Evolutionary conservation across 2,797 vertebrate species (phyloP).

Genomic region (Melanotaenia nigrans): DNA sequence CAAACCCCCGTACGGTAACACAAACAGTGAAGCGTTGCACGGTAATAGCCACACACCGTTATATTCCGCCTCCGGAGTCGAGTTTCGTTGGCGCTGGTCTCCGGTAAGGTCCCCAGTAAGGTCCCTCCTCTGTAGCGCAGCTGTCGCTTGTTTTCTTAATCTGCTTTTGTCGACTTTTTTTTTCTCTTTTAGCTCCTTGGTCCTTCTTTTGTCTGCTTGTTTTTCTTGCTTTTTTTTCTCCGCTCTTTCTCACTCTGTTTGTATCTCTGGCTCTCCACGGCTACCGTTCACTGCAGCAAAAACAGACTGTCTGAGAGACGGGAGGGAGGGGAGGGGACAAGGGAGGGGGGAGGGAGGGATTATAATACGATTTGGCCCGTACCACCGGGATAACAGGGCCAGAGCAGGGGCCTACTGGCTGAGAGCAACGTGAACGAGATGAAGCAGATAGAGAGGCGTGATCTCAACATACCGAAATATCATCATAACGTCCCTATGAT

Average conservation of each 20-base stretch:
- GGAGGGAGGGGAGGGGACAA: constrained; percentile 65
- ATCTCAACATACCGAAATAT: constrained; percentile 43
- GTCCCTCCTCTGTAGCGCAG: constrained; percentile 64
- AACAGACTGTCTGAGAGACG: constrained; percentile 83
- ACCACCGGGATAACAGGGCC: constrained; percentile 82
- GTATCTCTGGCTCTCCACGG: constrained; percentile 67
- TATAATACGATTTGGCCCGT: constrained; percentile 87
- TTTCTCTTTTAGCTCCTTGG: constrained; percentile 15
- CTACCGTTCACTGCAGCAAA: constrained; percentile 88
- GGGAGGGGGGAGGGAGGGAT: constrained; percentile 64
- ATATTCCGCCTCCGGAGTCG: constrained; percentile 72
- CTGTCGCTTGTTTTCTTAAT: constrained; percentile 55
- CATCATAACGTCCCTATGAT: constrained; percentile 33
- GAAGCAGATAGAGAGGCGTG: constrained; percentile 70
- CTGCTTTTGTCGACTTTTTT: constrained; percentile 66
- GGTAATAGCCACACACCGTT: constrained; percentile 66
- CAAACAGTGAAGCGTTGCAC: constrained; percentile 50
- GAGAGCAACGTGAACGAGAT: constrained; percentile 65
- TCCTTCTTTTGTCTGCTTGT: constrained; percentile 67
- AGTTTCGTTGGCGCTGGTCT: constrained; percentile 57
- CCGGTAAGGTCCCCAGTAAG: constrained; percentile 54
- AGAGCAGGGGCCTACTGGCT: constrained; percentile 74
- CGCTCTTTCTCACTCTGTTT: constrained; percentile 47
- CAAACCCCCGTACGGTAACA: constrained; percentile 44
- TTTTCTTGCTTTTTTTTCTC: constrained; percentile 57